Conservation (phyloP, 2,113 vertebrate genomes). For the Thunnus thynnus region DNA sequence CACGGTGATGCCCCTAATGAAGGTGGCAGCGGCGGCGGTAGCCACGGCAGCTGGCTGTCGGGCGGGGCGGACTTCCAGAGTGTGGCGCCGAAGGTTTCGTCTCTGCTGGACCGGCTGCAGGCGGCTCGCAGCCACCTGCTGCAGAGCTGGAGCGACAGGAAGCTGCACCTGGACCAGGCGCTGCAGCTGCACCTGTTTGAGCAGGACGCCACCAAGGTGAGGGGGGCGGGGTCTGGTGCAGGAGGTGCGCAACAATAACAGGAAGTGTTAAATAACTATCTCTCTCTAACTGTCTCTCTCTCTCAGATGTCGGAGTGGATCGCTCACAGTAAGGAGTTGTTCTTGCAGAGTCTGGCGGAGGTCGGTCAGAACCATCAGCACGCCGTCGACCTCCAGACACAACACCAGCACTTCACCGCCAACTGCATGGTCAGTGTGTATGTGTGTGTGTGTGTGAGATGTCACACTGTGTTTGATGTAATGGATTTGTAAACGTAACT, state of each 20-base stretch:
- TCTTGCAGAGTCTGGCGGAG: conserved; percentile 94
- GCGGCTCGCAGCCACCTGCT: conserved; percentile 85
- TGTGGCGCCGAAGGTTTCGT: conserved; percentile 94
- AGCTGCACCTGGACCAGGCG: conserved; percentile 94
- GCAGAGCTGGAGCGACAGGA: conserved; percentile 77
- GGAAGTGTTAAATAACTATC: background rate
- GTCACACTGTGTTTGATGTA: background rate
- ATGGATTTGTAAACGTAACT: background rate
- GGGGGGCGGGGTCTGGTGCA: background rate
- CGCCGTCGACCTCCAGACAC: conserved; percentile 94
- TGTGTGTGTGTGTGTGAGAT: no score
- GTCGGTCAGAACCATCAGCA: conserved; percentile 97
- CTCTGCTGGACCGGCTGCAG: conserved; percentile 95
- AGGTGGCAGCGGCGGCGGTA: conserved; percentile 74
- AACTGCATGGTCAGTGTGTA: conserved; percentile 92
- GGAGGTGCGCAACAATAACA: background rate
- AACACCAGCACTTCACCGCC: conserved; percentile 99
- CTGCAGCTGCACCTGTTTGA: conserved; percentile 97
- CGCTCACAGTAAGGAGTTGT: conserved; percentile 97
- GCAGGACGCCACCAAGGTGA: conserved; percentile 97
- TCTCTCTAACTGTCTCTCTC: background rate
- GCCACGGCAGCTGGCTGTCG: conserved; percentile 94
- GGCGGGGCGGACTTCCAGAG: conserved; percentile 98
- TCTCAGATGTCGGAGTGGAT: conserved; percentile 99
- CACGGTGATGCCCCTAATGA: conserved; percentile 67